A percentile compares a stretch with the other conserved stretches of the same genome.
Conservation (phyloP, 2,113 vertebrate genomes). For the Neotoma lepida region DNA sequence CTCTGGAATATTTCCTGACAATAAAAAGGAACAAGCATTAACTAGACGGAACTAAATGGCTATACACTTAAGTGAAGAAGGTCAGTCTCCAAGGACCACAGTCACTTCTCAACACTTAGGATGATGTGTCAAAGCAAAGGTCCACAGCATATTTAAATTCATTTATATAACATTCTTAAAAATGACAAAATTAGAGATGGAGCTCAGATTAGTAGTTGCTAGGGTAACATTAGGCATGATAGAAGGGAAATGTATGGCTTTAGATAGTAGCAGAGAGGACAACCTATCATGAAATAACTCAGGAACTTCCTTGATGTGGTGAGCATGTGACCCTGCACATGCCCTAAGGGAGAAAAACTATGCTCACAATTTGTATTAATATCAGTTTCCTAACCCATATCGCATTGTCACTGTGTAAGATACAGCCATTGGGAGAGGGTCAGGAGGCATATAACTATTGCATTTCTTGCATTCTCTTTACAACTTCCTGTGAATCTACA, state of each 20-base stretch:
- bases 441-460: not conserved
- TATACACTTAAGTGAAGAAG: not conserved
- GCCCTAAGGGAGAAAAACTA: not conserved
- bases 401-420: not conserved
- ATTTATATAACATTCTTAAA: slow-evolving; percentile 3
- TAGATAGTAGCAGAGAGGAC: not conserved
- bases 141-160: not conserved
- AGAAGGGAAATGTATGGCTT: not conserved
- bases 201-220: slow-evolving; percentile 30
- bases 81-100: not conserved
- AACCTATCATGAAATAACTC: not conserved
- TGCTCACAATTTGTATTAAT: no score
- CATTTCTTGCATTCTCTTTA: not conserved
- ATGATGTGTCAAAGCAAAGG: not conserved
- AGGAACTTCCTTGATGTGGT: not conserved
- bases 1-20: slow-evolving; percentile 20
- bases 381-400: not conserved
- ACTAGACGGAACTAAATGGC: not conserved
- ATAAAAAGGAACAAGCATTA: not conserved
- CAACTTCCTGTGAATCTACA: not conserved
- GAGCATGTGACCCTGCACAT: not conserved
- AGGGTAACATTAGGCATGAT: not conserved
- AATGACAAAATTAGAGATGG: slow-evolving; percentile 18
- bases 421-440: not conserved
- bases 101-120: not conserved